Conservation (phyloP, 2,113 vertebrate genomes). For the Pionites leucogaster region DNA sequence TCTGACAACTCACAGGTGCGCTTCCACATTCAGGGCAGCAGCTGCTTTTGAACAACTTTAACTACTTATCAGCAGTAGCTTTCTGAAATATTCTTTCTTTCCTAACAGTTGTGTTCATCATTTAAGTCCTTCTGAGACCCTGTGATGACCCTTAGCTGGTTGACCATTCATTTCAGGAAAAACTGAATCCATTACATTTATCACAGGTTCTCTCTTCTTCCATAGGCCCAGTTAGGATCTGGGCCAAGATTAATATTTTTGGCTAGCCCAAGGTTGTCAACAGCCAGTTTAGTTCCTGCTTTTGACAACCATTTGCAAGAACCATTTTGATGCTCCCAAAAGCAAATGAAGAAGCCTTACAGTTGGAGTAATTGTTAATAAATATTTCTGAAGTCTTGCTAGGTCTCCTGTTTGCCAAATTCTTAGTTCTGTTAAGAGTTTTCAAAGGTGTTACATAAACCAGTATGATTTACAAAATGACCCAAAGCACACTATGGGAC, state of each 20-base stretch:
- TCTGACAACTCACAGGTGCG: neutral
- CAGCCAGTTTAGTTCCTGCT: neutral
- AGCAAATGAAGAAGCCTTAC: neutral
- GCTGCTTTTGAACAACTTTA: slow-evolving; percentile 4
- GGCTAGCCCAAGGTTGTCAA: neutral
- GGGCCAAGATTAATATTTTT: neutral
- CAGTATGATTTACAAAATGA: neutral
- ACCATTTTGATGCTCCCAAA: neutral
- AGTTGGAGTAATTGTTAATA: neutral
- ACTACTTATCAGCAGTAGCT: neutral
- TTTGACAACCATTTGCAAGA: neutral
- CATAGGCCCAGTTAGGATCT: neutral
- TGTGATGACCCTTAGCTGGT: neutral
- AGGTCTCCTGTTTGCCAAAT: neutral
- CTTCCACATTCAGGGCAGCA: neutral
- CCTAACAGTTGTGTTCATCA: neutral
- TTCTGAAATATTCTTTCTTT: neutral
- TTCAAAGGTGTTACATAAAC: neutral
- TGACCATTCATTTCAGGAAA: neutral
- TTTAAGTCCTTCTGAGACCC: neutral
- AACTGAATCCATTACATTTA: neutral
- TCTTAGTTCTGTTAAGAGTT: neutral
- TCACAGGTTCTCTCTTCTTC: neutral
- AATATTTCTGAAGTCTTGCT: neutral
- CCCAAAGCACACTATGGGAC: neutral